phyloP scores from a whole-genome alignment of 2,888 invertebrate genomes.

The Rutpela maculata region DNA sequence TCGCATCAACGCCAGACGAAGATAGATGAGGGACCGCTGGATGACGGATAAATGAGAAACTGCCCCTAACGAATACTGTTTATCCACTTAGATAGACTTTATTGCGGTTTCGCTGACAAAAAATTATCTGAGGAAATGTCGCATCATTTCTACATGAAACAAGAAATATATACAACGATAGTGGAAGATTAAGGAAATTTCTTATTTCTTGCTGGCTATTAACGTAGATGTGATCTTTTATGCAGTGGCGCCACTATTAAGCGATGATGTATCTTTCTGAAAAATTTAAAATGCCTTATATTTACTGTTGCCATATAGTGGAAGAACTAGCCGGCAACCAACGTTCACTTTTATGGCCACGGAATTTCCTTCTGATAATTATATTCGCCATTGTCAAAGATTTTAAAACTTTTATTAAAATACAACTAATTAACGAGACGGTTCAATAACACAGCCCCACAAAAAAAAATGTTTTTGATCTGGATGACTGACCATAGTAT shows the following conservation, averaged over 20 bases:
- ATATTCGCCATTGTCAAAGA: too few species aligned
- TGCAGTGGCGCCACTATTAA: neutral
- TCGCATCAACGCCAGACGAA: conserved; percentile 59
- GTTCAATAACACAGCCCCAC: too few species aligned
- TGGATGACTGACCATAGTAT: too few species aligned
- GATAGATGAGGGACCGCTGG: conserved; percentile 59
- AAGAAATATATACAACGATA: conserved; percentile 30
- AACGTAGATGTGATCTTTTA: neutral
- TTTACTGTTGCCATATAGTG: too few species aligned
- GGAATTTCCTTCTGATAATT: too few species aligned
- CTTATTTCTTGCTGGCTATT: neutral
- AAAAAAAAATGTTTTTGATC: too few species aligned
- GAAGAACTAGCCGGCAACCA: too few species aligned
- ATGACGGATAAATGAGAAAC: conserved; percentile 64
- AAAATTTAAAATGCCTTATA: too few species aligned
- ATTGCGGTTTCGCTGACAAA: conserved; percentile 49
- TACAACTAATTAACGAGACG: too few species aligned
- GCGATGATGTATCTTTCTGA: neutral
- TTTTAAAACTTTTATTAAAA: too few species aligned
- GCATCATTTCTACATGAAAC: conserved; percentile 22
- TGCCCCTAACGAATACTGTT: conserved; percentile 58
- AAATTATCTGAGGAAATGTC: conserved; percentile 34
- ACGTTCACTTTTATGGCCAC: too few species aligned
- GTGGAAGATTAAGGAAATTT: conserved; percentile 22
- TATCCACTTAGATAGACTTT: conserved; percentile 53